Percentiles rank a stretch among this genome's conserved stretches.
Evolutionary conservation across 2,888 invertebrate species (phyloP).

Genomic region (Pterostichus madidus): DNA sequence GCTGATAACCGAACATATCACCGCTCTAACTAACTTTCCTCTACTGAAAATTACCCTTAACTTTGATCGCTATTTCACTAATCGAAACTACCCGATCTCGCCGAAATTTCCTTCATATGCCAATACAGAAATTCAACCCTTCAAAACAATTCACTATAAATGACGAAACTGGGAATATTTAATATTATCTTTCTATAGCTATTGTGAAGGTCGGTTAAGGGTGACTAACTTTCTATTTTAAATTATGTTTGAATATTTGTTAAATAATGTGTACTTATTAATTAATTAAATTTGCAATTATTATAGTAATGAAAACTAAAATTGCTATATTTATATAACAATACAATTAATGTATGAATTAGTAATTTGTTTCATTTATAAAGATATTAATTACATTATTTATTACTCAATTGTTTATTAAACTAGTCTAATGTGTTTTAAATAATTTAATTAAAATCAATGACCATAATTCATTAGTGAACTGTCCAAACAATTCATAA

Average conservation of each 20-base stretch:
- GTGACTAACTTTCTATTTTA: too few species aligned
- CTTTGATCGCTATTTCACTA: constrained; percentile 13
- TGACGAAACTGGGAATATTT: background rate
- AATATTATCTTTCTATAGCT: background rate
- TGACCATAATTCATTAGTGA: background rate
- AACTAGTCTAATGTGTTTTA: constrained; percentile 1
- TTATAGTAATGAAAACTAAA: background rate
- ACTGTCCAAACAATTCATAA: too few species aligned
- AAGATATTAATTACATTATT: constrained; percentile 19
- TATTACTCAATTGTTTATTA: constrained; percentile 12
- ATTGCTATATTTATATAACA: constrained; percentile 16
- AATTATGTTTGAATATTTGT: too few species aligned
- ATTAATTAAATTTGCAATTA: constrained; percentile 34
- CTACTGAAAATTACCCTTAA: constrained; percentile 27
- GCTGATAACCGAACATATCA: constrained; percentile 37
- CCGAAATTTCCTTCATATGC: background rate
- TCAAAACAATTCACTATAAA: background rate
- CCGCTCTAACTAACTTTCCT: constrained; percentile 38
- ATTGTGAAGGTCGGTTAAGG: too few species aligned
- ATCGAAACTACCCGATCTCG: constrained; percentile 38
- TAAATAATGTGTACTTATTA: too few species aligned
- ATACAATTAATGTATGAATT: constrained; percentile 22
- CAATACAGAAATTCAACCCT: too few species aligned
- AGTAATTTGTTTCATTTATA: constrained; percentile 5
- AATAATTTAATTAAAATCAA: constrained; percentile 35